phyloP scores from a whole-genome alignment of 2,797 vertebrate species.

The Sebastes steindachneri region DNA sequence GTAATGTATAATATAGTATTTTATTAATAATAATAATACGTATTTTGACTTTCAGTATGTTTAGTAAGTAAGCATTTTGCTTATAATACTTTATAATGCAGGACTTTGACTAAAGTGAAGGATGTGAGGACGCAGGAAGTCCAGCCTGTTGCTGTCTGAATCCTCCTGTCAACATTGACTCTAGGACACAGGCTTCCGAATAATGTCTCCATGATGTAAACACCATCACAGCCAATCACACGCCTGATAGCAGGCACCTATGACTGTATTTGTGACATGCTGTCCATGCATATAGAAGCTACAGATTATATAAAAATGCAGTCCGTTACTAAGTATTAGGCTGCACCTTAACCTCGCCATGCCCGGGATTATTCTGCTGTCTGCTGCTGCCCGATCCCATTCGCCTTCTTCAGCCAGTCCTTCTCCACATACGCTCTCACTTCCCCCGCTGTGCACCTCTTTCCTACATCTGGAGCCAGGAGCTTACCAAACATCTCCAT shows the following conservation, averaged over 20 bases:
- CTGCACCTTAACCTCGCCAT: background rate
- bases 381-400: conserved; percentile 21
- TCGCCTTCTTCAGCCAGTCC: conserved; percentile 77
- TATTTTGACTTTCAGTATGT: background rate
- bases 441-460: conserved; percentile 73
- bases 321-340: background rate
- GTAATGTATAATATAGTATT: background rate
- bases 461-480: conserved; percentile 72
- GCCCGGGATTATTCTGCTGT: background rate
- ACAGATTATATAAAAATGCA: background rate
- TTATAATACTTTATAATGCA: background rate
- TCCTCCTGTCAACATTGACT: background rate
- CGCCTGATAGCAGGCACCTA: background rate
- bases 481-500: conserved; percentile 85
- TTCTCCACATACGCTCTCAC: conserved; percentile 78
- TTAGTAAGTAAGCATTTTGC: background rate
- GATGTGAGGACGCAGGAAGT: background rate
- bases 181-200: background rate
- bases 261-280: background rate
- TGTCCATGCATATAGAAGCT: background rate
- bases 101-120: background rate
- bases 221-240: conserved; percentile 5
- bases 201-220: background rate
- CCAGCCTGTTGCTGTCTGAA: background rate
- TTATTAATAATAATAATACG: background rate